phyloP scores from a whole-genome alignment of 37 sponge, comb jelly and placozoan species.

The Crambe crambe region DNA sequence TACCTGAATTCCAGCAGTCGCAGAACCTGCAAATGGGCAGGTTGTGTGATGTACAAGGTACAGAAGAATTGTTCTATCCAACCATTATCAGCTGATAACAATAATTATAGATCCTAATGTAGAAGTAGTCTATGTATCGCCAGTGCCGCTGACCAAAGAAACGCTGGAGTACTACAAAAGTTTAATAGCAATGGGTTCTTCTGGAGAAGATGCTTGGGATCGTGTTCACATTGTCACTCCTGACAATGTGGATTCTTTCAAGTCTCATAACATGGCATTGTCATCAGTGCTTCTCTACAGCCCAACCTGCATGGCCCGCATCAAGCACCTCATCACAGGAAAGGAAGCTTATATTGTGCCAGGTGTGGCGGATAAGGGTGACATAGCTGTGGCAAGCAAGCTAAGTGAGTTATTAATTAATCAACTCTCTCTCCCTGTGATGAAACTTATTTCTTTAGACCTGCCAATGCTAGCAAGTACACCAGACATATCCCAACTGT shows the following conservation, averaged over 20 bases:
- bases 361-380: constrained; percentile 70
- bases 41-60: constrained; percentile 72
- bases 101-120: constrained; percentile 59
- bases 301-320: constrained; percentile 53
- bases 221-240: constrained; percentile 82
- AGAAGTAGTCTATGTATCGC: constrained; percentile 90
- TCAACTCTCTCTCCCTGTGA: not conserved
- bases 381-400: constrained; percentile 79
- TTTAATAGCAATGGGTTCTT: constrained; percentile 62
- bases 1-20: constrained; percentile 38
- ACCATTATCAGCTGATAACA: not conserved
- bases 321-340: constrained; percentile 76
- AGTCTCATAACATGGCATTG: constrained; percentile 69
- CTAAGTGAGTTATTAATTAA: constrained; percentile 37
- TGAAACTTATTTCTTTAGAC: not conserved
- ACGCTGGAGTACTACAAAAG: constrained; percentile 72
- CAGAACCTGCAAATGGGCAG: constrained; percentile 85
- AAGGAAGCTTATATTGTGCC: constrained; percentile 82
- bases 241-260: constrained; percentile 61
- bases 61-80: not conserved
- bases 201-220: constrained; percentile 7
- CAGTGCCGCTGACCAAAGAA: constrained; percentile 70
- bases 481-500: constrained; percentile 70
- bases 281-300: constrained; percentile 84
- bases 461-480: constrained; percentile 75